Percentiles rank a stretch among this genome's conserved stretches.
These are phyloP conservation scores for Aurelia aurita complex sp. Pacific DNA, from an alignment of 30 jellyfish, hydroid and myxozoan species.

Conservation along the genomic window DNA sequence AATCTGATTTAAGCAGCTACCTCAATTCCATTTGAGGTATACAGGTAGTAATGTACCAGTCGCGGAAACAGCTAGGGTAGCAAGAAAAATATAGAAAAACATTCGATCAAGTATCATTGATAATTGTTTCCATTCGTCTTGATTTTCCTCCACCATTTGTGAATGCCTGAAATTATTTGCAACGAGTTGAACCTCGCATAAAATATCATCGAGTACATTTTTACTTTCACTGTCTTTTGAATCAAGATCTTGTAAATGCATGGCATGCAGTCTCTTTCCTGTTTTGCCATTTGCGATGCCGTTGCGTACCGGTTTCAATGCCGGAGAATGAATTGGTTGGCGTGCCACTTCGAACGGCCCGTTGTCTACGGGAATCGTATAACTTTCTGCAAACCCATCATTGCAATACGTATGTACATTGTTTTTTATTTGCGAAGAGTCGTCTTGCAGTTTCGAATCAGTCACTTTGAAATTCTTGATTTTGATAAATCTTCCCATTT, in stretches of 20 bases:
- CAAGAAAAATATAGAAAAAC: constrained; percentile 85
- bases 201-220: constrained; percentile 53
- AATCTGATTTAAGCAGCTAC: too few species aligned
- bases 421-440: neutral
- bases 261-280: neutral
- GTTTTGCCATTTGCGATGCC: constrained; percentile 38
- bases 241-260: constrained; percentile 36
- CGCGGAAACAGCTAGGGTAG: constrained; percentile 58
- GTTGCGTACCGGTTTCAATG: constrained; percentile 32
- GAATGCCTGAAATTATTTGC: constrained; percentile 54
- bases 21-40: constrained; percentile 49
- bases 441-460: neutral
- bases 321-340: constrained; percentile 24
- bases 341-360: constrained; percentile 18
- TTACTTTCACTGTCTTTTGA: constrained; percentile 14
- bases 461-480: constrained; percentile 28
- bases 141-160: constrained; percentile 64
- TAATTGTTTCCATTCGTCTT: constrained; percentile 86
- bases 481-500: constrained; percentile 48
- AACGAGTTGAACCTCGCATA: constrained; percentile 70
- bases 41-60: constrained; percentile 77
- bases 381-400: constrained; percentile 68
- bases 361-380: constrained; percentile 56
- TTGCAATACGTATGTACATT: constrained; percentile 37
- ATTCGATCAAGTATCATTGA: constrained; percentile 83